Evolutionary conservation across 2,888 invertebrate species (phyloP), one percentile per base, ranked within the genome.

Genomic region (Clivina fossor): DNA sequence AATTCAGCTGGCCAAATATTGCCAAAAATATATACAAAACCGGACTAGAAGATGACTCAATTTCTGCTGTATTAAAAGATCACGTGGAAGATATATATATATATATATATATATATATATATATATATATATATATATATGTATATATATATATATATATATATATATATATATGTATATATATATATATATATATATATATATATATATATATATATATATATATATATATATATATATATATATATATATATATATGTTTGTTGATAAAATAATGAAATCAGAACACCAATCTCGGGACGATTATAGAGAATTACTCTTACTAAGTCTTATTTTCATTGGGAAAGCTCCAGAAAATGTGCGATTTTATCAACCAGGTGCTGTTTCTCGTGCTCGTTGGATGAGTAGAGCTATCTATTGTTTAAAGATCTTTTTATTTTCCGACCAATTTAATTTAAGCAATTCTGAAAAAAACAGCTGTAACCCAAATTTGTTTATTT

Each of bases 341-440:
- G 56, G 50, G 9, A n/a, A n/a, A n/a, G n/a, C 11, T 33, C 26
- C 16, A 11, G 11, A 37, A 8, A 18, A 47, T 19, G 7, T 50
- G 13, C 16, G 24, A 20, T 50, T 56, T 43, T 13, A 26, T 4
- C 13, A 8, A 11, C 50, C 50, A 30, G 66, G 65, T 20, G 62
- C 64, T 16, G 49, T 63, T 28, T 65, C 64, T 20, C 62, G 65
- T 55, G 64, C 66, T 7, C 35, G 64, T 16, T 68, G 66, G 64
- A 66, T 66, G 64, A 54, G 60, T 5, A 65, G 59, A 57, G 64
- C 59, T 26, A 63, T 55, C 58, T 66, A 67, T 47, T 60, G 59
- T 43, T 57, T 65, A 13, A 67, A 67, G 62, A 65, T 68, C 26
- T 66, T 56, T 46, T 28, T 67, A 15, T 63, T 65, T 54, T 51